Conservation (phyloP, 1,140 invertebrate genomes). For the Odontomachus brunneus region DNA sequence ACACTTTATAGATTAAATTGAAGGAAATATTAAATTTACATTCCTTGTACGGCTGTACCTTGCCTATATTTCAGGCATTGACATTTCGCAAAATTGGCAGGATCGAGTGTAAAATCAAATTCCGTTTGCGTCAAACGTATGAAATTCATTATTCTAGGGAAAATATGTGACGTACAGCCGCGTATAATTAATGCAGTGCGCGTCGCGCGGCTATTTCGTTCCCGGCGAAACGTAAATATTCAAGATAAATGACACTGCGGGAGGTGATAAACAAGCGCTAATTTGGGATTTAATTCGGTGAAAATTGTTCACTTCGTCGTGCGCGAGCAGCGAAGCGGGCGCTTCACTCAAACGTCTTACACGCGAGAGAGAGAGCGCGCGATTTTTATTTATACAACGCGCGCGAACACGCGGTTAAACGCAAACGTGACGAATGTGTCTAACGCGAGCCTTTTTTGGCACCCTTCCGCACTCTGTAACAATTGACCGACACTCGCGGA, state of each 20-base stretch:
- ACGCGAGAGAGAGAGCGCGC: not conserved
- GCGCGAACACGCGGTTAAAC: not conserved
- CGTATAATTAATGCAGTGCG: constrained; percentile 40
- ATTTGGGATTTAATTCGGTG: constrained; percentile 48
- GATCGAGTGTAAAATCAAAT: not conserved
- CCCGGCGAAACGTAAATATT: constrained; percentile 45
- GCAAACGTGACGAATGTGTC: not conserved
- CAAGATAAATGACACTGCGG: constrained; percentile 44
- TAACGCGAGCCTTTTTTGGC: no score
- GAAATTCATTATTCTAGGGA: constrained; percentile 36
- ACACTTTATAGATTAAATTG: not conserved
- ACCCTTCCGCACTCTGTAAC: no score
- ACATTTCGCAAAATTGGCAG: constrained; percentile 20
- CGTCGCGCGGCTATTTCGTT: constrained; percentile 17
- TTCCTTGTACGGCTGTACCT: not conserved
- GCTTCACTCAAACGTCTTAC: constrained; percentile 10
- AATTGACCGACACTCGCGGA: no score
- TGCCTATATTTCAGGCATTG: not conserved
- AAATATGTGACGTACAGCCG: constrained; percentile 29
- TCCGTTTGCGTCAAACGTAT: constrained; percentile 5
- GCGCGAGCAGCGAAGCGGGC: not conserved
- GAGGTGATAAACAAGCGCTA: constrained; percentile 51
- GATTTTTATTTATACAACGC: not conserved
- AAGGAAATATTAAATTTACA: no score
- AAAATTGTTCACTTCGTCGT: constrained; percentile 10